phyloP scores from a whole-genome alignment of 1,140 invertebrate genomes.

The Tetramorium simillimum region DNA sequence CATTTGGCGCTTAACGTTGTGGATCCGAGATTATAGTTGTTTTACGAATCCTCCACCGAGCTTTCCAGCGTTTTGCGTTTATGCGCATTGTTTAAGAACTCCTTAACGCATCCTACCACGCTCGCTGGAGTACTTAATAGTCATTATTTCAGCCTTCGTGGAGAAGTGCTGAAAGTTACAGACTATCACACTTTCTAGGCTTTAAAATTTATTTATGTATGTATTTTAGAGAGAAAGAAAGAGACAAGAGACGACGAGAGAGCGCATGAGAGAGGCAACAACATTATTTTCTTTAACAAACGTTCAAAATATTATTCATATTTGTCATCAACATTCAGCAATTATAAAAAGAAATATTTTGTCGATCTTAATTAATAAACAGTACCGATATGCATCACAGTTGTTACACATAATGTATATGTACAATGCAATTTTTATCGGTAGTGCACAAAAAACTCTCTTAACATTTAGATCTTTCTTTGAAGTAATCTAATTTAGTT shows the following conservation, averaged over 20 bases:
- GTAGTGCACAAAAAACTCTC: not conserved
- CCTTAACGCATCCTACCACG: slow-evolving; percentile 62
- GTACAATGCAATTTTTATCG: not conserved
- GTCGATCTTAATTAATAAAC: too few species aligned
- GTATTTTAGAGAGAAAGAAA: not conserved
- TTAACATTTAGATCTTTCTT: not conserved
- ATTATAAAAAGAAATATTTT: too few species aligned
- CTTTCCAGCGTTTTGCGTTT: slow-evolving; percentile 54
- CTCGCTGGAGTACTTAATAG: slow-evolving; percentile 65
- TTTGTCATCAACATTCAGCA: too few species aligned
- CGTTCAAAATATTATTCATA: not conserved
- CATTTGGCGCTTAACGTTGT: slow-evolving; percentile 6
- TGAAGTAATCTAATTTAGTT: slow-evolving; percentile 1
- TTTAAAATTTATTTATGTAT: not conserved
- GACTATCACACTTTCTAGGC: not conserved
- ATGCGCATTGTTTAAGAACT: slow-evolving; percentile 64
- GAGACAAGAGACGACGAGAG: too few species aligned
- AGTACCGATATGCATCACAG: too few species aligned
- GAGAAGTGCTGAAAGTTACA: not conserved
- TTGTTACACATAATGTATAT: too few species aligned
- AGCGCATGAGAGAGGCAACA: too few species aligned
- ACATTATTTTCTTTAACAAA: not conserved
- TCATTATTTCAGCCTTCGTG: slow-evolving; percentile 16
- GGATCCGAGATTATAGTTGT: slow-evolving; percentile 67
- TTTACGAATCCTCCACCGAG: slow-evolving; percentile 56